Percentiles rank a stretch among this genome's conserved stretches.
These are phyloP conservation scores for Camelus bactrianus DNA, from an alignment of 2,113 vertebrate species.

Conservation along the genomic window DNA sequence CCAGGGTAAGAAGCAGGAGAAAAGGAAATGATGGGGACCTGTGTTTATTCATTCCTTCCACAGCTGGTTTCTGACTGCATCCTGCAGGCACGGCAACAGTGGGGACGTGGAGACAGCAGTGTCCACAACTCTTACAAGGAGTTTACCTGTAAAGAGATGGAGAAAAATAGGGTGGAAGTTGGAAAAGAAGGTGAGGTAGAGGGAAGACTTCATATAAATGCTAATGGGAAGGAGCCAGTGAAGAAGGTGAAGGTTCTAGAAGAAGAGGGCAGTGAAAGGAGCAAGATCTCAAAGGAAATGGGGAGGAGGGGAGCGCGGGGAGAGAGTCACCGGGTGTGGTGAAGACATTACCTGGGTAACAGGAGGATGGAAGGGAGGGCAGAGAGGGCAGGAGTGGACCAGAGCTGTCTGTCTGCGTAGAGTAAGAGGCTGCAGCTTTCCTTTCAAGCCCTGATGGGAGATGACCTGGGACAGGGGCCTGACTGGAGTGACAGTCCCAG, in stretches of 20 bases:
- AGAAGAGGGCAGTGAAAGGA: not conserved
- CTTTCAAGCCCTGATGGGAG: rapidly evolving
- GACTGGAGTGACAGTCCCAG: not conserved
- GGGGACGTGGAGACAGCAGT: not conserved
- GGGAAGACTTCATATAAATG: not conserved
- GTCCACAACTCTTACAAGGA: not conserved
- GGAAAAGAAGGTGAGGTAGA: not conserved
- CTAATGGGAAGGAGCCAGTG: too few relatives aligned
- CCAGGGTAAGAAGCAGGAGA: not conserved
- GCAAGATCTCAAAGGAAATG: not conserved
- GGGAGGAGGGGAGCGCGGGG: rapidly evolving
- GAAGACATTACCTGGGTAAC: not conserved
- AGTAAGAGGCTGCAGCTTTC: too few relatives aligned
- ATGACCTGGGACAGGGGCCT: not conserved
- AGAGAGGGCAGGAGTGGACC: not conserved
- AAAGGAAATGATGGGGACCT: not conserved
- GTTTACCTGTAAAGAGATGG: not conserved
- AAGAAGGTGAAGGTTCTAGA: not conserved
- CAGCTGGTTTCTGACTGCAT: not conserved
- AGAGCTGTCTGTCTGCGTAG: too few relatives aligned
- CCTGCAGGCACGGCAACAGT: not conserved
- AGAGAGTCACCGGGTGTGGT: not conserved
- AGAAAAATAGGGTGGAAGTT: not conserved
- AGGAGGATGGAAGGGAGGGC: too few relatives aligned
- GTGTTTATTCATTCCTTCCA: not conserved